Evolutionary conservation across 2,797 vertebrate genomes (phyloP).

Genomic region (Hemibagrus guttatus): DNA sequence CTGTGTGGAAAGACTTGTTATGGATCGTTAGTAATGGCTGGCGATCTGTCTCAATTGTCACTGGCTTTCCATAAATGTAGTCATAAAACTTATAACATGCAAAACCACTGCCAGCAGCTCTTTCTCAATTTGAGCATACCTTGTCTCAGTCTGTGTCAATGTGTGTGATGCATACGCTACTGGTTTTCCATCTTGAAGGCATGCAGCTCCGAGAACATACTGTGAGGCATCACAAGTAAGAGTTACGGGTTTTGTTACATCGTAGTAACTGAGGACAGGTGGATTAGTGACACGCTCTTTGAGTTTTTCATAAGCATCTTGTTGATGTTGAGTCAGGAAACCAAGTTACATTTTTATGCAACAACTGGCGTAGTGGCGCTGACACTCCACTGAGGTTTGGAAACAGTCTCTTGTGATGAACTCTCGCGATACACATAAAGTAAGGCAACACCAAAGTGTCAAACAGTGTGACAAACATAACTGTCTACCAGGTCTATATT

Average conservation of each 20-base stretch:
- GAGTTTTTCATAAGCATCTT: constrained; percentile 20
- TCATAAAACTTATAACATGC: too few relatives aligned
- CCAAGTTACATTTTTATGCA: constrained; percentile 35
- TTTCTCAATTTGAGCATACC: neutral
- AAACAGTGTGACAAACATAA: too few relatives aligned
- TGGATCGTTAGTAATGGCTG: too few relatives aligned
- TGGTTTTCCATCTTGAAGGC: neutral
- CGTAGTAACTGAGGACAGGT: neutral
- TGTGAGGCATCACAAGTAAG: neutral
- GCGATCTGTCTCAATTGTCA: too few relatives aligned
- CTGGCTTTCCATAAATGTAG: too few relatives aligned
- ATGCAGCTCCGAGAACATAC: neutral
- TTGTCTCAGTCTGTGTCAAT: neutral
- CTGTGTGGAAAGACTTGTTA: too few relatives aligned
- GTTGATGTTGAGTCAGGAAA: constrained; percentile 42
- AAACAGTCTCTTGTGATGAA: too few relatives aligned
- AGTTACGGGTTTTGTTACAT: neutral
- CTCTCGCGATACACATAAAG: too few relatives aligned
- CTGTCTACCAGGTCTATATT: too few relatives aligned
- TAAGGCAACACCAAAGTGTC: too few relatives aligned
- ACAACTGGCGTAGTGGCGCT: constrained; percentile 32
- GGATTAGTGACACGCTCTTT: neutral
- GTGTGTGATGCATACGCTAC: neutral
- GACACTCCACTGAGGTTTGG: constrained; percentile 38
- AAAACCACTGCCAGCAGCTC: neutral